phyloP scores from a whole-genome alignment of 2,888 invertebrate genomes.

The Seladonia tumulorum region DNA sequence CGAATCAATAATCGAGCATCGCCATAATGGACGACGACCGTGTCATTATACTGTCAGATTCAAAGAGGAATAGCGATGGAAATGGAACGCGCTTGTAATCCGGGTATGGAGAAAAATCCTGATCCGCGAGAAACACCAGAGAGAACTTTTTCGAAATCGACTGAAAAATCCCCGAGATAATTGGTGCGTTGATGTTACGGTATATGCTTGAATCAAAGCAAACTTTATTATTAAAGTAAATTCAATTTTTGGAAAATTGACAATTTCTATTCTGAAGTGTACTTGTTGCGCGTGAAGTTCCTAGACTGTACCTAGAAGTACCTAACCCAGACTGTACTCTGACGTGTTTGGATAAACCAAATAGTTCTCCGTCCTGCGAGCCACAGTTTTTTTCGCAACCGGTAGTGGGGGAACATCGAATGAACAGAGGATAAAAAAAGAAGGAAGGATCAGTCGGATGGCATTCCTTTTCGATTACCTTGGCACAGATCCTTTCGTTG shows the following conservation, averaged over 20 bases:
- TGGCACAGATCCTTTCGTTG: constrained; percentile 67
- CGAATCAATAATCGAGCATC: constrained; percentile 50
- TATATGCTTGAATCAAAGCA: not conserved
- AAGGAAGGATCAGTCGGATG: constrained; percentile 44
- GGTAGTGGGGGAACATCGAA: constrained; percentile 20
- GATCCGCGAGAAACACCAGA: not conserved
- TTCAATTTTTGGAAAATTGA: too few relatives aligned
- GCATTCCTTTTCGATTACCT: constrained; percentile 66
- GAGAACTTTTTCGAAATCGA: not conserved
- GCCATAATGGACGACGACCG: constrained; percentile 42
- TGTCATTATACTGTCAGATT: constrained; percentile 52
- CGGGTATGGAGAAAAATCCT: not conserved
- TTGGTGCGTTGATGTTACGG: not conserved
- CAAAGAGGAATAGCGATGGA: constrained; percentile 32
- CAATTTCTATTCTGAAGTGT: not conserved
- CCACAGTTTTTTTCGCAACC: not conserved
- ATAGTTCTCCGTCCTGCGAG: not conserved
- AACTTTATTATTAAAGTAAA: too few relatives aligned
- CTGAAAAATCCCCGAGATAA: not conserved
- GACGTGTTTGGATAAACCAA: not conserved
- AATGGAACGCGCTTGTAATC: not conserved
- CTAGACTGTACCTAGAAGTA: not conserved
- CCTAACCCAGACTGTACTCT: not conserved
- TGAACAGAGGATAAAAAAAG: not conserved
- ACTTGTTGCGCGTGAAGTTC: not conserved